Base-by-base conservation (phyloP, 2,113 vertebrate species). In the Hassar affinis region DNA sequence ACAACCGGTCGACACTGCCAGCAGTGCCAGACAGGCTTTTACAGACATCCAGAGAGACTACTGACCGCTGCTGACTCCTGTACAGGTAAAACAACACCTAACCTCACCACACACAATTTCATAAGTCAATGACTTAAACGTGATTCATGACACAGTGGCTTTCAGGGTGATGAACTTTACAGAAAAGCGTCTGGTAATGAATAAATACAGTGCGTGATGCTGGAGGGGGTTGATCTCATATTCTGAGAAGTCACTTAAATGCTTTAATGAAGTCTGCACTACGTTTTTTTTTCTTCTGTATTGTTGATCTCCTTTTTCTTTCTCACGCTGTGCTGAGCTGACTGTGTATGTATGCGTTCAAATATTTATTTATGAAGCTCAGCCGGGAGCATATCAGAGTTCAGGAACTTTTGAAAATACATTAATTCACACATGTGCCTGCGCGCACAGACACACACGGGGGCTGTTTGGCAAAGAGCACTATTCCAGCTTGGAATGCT, bases 1-100 rank as follows among this genome's bases (percentile, higher is more conserved):
- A 99, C 98, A 0, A 95, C 96, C 49, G 98, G 98, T 0, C 96
- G 90, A 11, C 95, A 97, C 85, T 99, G 98, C 90, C 93, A 99
- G 85, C 93, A 84, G 83, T 99, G 98, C 91, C 95, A 94, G 85
- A 90, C 90, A 0, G 96, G 97, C 84, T 99, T 97, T 95, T 96
- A 95, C 94, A 93, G 97, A 0, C 94, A 98, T 91, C 93, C 95
- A n/a, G 91, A 91, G 66, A 92, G 91, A 71, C 94, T 95, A 0
- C 93, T 93, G 69, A 95, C 95, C 0, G 93, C 95, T 64, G 93
- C 94, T 0, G 95, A 97, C 0, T 92, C 96, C 88, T 99, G 98
- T 94, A 98, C 93, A 93, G 79, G 98, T 99, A 93, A 96, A 95
- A 88, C 7, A 56, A 35, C 12, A n/a, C 15, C 17, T 69, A n/a